Evolutionary conservation across 1,140 invertebrate species (phyloP).

Genomic region (Gryllus bimaculatus): DNA sequence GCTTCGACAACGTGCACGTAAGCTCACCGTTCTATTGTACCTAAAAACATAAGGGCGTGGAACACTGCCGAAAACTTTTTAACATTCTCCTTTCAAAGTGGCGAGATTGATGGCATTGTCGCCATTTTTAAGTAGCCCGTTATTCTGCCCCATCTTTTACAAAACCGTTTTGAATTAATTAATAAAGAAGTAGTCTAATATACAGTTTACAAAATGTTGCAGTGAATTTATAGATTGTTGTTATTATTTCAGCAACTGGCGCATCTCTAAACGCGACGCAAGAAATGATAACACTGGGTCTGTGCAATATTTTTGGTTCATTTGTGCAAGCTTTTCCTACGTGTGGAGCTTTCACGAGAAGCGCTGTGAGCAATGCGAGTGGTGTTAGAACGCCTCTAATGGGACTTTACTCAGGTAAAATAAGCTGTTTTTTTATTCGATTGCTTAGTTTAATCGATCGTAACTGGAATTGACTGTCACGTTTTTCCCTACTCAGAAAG

Average conservation of each 20-base stretch:
- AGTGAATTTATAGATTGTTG: neutral
- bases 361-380: conserved; percentile 64
- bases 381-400: conserved; percentile 63
- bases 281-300: conserved; percentile 55
- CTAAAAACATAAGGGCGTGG: no score
- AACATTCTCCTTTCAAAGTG: no score
- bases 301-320: conserved; percentile 61
- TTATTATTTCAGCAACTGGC: conserved; percentile 34
- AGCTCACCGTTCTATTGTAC: no score
- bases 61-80: no score
- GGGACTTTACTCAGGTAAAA: conserved; percentile 51
- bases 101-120: no score
- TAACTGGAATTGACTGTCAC: no score
- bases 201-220: neutral
- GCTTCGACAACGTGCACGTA: no score
- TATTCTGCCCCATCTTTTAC: no score
- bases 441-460: neutral
- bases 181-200: neutral
- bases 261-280: conserved; percentile 49
- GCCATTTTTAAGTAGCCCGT: no score
- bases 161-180: no score
- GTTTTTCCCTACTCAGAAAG: no score
- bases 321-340: conserved; percentile 64
- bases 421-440: neutral
- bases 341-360: conserved; percentile 60